phyloP scores from a whole-genome alignment of 1,140 invertebrate genomes.

The Scaptomyza graminum region DNA sequence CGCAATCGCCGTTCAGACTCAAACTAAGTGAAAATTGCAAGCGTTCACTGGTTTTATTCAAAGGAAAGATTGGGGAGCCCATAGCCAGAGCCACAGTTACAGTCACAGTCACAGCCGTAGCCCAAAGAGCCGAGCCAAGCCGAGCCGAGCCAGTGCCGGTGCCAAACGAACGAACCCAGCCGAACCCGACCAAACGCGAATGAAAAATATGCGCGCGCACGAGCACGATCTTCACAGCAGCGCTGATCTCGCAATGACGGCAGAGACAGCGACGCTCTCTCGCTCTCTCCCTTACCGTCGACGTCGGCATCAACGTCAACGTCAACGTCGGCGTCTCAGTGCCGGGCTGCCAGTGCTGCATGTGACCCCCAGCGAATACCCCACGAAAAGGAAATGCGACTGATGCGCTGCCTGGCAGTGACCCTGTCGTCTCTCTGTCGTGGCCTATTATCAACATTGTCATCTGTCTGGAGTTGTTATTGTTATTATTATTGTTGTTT shows the following conservation, averaged over 20 bases:
- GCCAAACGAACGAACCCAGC: slow-evolving; percentile 6
- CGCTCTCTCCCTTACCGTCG: neutral
- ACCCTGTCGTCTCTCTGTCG: slow-evolving; percentile 46
- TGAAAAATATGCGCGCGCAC: neutral
- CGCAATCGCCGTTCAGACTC: slow-evolving; percentile 63
- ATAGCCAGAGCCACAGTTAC: no score
- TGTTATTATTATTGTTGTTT: slow-evolving; percentile 15
- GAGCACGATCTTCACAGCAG: slow-evolving; percentile 9
- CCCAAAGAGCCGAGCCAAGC: slow-evolving; percentile 24
- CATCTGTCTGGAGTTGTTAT: slow-evolving; percentile 31
- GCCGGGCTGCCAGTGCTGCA: slow-evolving; percentile 39
- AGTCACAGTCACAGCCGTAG: slow-evolving; percentile 7
- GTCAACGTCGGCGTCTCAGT: slow-evolving; percentile 33
- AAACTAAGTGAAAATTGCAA: slow-evolving; percentile 72
- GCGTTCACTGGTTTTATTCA: slow-evolving; percentile 59
- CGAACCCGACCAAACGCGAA: neutral
- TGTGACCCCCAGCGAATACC: slow-evolving; percentile 55
- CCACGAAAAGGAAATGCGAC: slow-evolving; percentile 42
- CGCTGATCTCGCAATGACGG: slow-evolving; percentile 19
- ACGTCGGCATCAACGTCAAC: neutral
- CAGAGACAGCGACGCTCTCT: slow-evolving; percentile 14
- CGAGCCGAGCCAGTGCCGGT: slow-evolving; percentile 37
- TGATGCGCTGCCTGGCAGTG: slow-evolving; percentile 40
- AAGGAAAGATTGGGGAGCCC: slow-evolving; percentile 61
- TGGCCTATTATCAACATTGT: slow-evolving; percentile 46